Evolutionary conservation across 2,113 vertebrate species (phyloP).

Genomic region (Okapia johnstoni): DNA sequence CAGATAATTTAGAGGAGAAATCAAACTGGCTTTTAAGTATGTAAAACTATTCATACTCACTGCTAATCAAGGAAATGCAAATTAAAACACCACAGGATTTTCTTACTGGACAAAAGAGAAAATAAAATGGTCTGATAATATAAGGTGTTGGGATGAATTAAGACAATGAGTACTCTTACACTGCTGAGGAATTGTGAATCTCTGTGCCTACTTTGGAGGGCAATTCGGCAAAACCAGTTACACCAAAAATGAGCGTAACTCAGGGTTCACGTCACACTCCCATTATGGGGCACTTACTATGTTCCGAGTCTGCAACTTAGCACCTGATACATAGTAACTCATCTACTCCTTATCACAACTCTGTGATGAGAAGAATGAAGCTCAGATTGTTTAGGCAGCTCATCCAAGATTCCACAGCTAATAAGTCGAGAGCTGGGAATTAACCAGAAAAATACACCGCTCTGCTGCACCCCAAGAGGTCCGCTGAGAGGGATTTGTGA

Average conservation of each 20-base stretch:
- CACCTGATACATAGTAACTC: not conserved
- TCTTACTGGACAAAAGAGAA: not conserved
- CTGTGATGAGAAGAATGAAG: not conserved
- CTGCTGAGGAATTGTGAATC: not conserved
- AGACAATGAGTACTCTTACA: not conserved
- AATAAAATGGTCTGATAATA: constrained; percentile 22
- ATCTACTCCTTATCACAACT: not conserved
- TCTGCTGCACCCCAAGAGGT: not conserved
- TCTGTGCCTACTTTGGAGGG: not conserved
- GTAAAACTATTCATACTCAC: not conserved
- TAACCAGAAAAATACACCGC: not conserved
- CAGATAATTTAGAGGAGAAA: not conserved
- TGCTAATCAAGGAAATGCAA: constrained; percentile 1
- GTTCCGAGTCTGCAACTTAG: not conserved
- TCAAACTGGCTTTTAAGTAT: not conserved
- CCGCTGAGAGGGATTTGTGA: not conserved
- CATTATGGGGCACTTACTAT: not conserved
- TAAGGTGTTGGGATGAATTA: not conserved
- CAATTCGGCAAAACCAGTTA: not conserved
- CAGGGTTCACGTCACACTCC: not conserved
- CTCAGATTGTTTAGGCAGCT: not conserved
- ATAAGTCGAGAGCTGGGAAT: not conserved
- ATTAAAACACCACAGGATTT: not conserved
- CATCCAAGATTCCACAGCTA: not conserved
- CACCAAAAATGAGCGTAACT: not conserved